A percentile compares a stretch with the other conserved stretches of the same genome.
Evolutionary conservation across 2,797 vertebrate species (phyloP).

Genomic region (Molossus alvarezi): DNA sequence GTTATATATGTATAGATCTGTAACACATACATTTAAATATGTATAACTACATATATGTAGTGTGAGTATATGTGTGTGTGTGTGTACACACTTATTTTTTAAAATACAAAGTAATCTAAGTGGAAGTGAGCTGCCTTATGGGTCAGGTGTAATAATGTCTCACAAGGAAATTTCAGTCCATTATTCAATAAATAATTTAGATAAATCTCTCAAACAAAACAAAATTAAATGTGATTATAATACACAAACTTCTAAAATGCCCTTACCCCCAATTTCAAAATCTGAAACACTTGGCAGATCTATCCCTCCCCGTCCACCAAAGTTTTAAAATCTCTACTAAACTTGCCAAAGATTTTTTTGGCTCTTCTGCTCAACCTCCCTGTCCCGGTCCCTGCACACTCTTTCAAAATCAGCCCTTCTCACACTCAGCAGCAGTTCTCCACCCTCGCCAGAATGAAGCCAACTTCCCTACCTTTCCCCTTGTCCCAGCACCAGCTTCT

Average conservation of each 20-base stretch:
- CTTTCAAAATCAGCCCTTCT: constrained; percentile 31
- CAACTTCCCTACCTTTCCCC: not conserved
- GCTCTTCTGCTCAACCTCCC: not conserved
- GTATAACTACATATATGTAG: not conserved
- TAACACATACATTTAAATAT: not conserved
- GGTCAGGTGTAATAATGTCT: not conserved
- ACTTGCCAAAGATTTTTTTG: not conserved
- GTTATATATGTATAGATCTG: not conserved
- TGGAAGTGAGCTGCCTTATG: not conserved
- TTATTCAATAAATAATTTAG: not conserved
- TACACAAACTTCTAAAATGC: constrained; percentile 14
- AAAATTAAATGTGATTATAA: not conserved
- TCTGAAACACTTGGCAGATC: not conserved
- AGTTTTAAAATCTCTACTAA: not conserved
- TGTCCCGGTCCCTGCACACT: no score
- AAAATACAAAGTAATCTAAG: not conserved
- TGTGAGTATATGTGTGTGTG: not conserved
- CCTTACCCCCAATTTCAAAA: constrained; percentile 33
- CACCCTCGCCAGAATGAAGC: not conserved
- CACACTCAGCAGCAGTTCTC: not conserved
- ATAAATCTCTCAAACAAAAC: not conserved
- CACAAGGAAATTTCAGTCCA: not conserved
- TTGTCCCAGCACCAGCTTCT: not conserved
- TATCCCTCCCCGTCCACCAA: not conserved
- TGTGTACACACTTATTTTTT: not conserved